Evolutionary conservation across 2,113 vertebrate species (phyloP).

Genomic region (Speoplatyrhinus poulsoni): DNA sequence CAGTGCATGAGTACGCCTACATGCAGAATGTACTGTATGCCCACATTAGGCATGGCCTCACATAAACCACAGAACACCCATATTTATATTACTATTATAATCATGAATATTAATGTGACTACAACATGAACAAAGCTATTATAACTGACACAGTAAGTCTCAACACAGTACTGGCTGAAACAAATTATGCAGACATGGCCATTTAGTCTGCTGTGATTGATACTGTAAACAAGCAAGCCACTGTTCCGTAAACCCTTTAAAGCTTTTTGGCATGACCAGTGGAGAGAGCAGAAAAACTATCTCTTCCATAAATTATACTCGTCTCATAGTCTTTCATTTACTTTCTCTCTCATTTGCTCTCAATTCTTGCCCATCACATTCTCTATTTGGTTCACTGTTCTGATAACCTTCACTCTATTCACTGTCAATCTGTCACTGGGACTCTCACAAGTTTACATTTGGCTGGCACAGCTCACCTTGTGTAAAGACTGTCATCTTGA

Average conservation of each 20-base stretch:
- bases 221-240: slow-evolving; percentile 26
- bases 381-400: neutral
- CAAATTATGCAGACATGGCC: slow-evolving; percentile 19
- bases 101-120: too few species aligned
- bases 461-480: neutral
- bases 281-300: too few species aligned
- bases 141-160: neutral
- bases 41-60: neutral
- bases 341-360: neutral
- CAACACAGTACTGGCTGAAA: neutral
- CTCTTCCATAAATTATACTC: neutral
- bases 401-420: neutral
- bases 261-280: slow-evolving; percentile 7
- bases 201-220: slow-evolving; percentile 29
- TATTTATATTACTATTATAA: too few species aligned
- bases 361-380: neutral
- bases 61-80: neutral
- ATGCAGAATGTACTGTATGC: neutral
- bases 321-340: neutral
- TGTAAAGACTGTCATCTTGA: neutral
- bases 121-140: too few species aligned
- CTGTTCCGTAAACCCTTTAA: slow-evolving; percentile 5
- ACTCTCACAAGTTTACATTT: neutral
- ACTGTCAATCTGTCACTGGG: neutral
- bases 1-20: too few species aligned